phyloP scores from a whole-genome alignment of 2,888 invertebrate genomes.

The Pachliopta kotzebuea region DNA sequence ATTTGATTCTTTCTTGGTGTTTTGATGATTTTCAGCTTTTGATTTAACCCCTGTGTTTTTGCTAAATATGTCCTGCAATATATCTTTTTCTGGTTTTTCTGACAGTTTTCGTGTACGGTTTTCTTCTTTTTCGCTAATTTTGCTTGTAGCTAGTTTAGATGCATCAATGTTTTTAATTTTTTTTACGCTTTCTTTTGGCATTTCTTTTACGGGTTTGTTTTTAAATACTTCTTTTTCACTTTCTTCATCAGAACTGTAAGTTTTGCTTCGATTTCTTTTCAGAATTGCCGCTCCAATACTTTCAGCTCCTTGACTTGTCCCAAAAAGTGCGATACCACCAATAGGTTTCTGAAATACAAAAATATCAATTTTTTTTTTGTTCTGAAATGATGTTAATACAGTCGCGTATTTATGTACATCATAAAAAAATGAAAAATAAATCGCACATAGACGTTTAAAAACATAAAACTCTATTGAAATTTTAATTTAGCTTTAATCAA shows the following conservation, averaged over 20 bases:
- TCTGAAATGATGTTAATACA: too few relatives aligned
- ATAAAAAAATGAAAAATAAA: too few relatives aligned
- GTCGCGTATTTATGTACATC: too few relatives aligned
- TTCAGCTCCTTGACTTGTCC: slow-evolving; percentile 59
- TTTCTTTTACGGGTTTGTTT: background rate
- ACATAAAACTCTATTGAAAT: too few relatives aligned
- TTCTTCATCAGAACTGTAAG: slow-evolving; percentile 54
- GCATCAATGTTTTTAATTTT: background rate
- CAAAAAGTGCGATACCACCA: slow-evolving; percentile 82
- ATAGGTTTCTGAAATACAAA: slow-evolving; percentile 78
- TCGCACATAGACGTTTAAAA: too few relatives aligned
- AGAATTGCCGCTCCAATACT: slow-evolving; percentile 69
- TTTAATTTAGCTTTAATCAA: too few relatives aligned
- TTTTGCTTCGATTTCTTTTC: slow-evolving; percentile 54
- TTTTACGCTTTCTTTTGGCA: background rate
- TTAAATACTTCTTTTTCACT: slow-evolving; percentile 34
- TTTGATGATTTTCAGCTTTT: slow-evolving; percentile 32
- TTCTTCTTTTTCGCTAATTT: background rate
- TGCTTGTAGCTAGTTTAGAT: slow-evolving; percentile 1
- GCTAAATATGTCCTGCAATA: slow-evolving; percentile 27
- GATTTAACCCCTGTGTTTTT: slow-evolving; percentile 33
- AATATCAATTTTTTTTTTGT: background rate
- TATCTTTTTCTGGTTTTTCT: slow-evolving; percentile 25
- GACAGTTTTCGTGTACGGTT: background rate
- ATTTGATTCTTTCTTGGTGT: slow-evolving; percentile 17